Evolutionary conservation across 2,113 vertebrate species (phyloP), one percentile per base, ranked within the genome.

Genomic region (Trichomycterus rosablanca): DNA sequence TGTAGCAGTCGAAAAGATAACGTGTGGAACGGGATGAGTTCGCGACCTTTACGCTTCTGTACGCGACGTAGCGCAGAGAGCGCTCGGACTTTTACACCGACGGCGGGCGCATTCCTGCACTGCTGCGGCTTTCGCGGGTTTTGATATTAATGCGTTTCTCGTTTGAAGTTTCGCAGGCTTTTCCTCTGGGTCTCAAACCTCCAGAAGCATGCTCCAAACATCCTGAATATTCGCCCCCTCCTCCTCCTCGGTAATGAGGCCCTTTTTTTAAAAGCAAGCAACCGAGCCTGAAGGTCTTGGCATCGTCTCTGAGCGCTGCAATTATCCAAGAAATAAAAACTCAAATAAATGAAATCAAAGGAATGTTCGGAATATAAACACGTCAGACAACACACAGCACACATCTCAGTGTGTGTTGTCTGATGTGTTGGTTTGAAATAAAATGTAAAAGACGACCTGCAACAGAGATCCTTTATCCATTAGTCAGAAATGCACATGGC

Each of bases 91-190:
- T 66, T 57, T 66, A 48, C 56, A 66, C 32, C 39, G 55, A 40
- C 66, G 62, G 56, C 53, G 46, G 10, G 18, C 20, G 23, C 54
- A 35, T 63, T 64, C 54, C 54, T 59, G 39, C 20, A 14, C 14
- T 24, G 35, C 22, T 65, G 55, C 48, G 71, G 56, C 52, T 64
- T 69, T 43, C 24, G 34, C 56, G 42, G 57, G 39, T 30, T 67
- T 46, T 46, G 58, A 57, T 66, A 63, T 66, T 59, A 67, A 70
- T 50, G 67, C 43, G 44, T 26, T 50, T 42, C 14, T 35, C 28
- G n/a, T 59, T 43, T 64, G 67, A 64, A 45, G 61, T 64, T 71
- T 7, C 53, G 11, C 67, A 63, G 67, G 35, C 37, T 45, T 62
- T 43, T 43, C 59, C 34, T 52, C 46, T 35, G 57, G 44, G 46